A percentile compares a stretch with the other conserved stretches of the same genome.
These are phyloP conservation scores for Antheraea yamamai DNA, from an alignment of 2,888 invertebrate species.

Conservation along the genomic window DNA sequence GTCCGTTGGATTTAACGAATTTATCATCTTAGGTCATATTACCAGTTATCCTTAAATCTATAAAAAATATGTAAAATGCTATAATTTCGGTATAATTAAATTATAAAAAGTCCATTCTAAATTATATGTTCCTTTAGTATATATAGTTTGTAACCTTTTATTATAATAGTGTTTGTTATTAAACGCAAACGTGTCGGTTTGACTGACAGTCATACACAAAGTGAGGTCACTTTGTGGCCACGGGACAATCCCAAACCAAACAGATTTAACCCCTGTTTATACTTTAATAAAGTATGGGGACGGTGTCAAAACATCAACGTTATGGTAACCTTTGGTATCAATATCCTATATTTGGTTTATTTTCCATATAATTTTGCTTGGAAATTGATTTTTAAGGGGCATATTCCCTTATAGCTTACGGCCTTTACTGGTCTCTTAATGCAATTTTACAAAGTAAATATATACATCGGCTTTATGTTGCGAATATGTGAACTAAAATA, in stretches of 20 bases:
- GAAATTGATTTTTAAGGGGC: not conserved
- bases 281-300: not conserved
- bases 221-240: constrained; percentile 23
- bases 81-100: not conserved
- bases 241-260: constrained; percentile 28
- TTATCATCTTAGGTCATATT: no score
- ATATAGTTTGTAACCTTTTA: not conserved
- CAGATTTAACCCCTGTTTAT: constrained; percentile 10
- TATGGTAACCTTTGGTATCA: not conserved
- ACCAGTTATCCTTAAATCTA: no score
- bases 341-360: not conserved
- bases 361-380: not conserved
- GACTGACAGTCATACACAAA: constrained; percentile 31
- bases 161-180: constrained; percentile 13
- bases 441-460: no score
- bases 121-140: not conserved
- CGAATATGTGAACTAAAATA: no score
- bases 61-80: not conserved
- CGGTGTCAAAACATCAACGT: constrained; percentile 7
- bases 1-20: no score
- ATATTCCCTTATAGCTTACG: not conserved
- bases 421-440: not conserved
- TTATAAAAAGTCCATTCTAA: not conserved
- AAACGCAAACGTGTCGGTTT: constrained; percentile 30
- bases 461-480: no score